Conservation (phyloP, 2,888 invertebrate genomes). For the Chaetogeoica ovagalla region DNA sequence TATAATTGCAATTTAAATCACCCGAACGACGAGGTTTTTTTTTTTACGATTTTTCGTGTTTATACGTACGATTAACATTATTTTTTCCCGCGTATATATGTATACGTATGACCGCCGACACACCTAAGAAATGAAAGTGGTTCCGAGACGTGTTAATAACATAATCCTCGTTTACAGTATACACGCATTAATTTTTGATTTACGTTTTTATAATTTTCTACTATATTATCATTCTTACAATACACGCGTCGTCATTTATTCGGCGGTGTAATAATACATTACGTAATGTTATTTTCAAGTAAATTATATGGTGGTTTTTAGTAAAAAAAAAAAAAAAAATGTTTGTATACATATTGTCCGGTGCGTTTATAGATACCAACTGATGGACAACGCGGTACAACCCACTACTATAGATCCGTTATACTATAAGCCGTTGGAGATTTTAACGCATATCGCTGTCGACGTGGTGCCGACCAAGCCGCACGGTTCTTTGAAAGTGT, state of each 20-base stretch:
- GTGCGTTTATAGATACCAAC: constrained; percentile 66
- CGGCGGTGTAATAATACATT: background rate
- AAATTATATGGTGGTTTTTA: background rate
- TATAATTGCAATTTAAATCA: constrained; percentile 17
- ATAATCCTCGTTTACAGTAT: background rate
- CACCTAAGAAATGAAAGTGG: constrained; percentile 12
- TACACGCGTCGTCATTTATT: background rate
- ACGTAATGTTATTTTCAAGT: background rate
- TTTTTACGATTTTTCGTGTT: background rate
- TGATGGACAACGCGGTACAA: constrained; percentile 86
- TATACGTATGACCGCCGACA: too few species aligned
- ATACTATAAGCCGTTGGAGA: constrained; percentile 71
- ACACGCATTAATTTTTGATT: constrained; percentile 6
- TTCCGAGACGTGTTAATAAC: background rate
- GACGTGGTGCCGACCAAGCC: constrained; percentile 76
- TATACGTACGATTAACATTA: background rate
- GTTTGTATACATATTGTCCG: background rate
- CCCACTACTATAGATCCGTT: constrained; percentile 72
- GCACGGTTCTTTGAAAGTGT: constrained; percentile 71
- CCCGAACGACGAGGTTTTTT: constrained; percentile 8
- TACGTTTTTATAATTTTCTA: background rate
- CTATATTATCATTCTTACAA: background rate
- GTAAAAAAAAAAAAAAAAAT: too few species aligned
- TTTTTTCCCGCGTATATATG: background rate
- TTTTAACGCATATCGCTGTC: constrained; percentile 77